phyloP scores from a whole-genome alignment of 2,888 invertebrate species.

The Linyphia triangularis region DNA sequence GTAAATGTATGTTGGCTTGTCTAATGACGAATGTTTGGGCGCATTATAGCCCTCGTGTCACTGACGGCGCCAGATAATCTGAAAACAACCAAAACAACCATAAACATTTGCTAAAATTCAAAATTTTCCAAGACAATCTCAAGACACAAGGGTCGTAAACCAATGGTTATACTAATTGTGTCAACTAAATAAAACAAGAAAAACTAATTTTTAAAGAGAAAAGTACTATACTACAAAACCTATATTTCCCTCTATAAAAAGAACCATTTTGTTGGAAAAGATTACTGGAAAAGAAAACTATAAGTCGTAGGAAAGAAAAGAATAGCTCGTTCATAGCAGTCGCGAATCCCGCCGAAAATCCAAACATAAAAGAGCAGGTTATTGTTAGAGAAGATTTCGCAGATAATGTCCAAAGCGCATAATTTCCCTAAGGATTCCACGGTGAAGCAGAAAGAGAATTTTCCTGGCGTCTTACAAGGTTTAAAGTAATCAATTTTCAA shows the following conservation, averaged over 20 bases:
- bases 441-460: slow-evolving; percentile 25
- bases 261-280: not conserved
- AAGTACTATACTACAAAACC: too few relatives aligned
- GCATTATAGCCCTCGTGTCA: too few relatives aligned
- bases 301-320: not conserved
- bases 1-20: too few relatives aligned
- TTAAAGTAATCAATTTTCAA: slow-evolving; percentile 57
- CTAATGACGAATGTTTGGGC: too few relatives aligned
- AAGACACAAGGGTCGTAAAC: too few relatives aligned
- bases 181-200: too few relatives aligned
- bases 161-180: too few relatives aligned
- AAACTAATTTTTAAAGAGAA: too few relatives aligned
- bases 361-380: slow-evolving; percentile 18
- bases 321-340: slow-evolving; percentile 40
- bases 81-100: too few relatives aligned
- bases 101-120: too few relatives aligned
- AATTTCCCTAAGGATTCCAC: slow-evolving; percentile 50
- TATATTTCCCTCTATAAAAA: not conserved
- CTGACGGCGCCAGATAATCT: too few relatives aligned
- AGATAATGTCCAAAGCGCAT: slow-evolving; percentile 55
- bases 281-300: not conserved
- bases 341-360: slow-evolving; percentile 25
- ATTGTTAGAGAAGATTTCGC: slow-evolving; percentile 50
- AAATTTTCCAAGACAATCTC: too few relatives aligned
- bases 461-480: not conserved